Evolutionary conservation across 1,140 invertebrate species (phyloP), one percentile per base, ranked within the genome.

Genomic region (Heliconius himera): DNA sequence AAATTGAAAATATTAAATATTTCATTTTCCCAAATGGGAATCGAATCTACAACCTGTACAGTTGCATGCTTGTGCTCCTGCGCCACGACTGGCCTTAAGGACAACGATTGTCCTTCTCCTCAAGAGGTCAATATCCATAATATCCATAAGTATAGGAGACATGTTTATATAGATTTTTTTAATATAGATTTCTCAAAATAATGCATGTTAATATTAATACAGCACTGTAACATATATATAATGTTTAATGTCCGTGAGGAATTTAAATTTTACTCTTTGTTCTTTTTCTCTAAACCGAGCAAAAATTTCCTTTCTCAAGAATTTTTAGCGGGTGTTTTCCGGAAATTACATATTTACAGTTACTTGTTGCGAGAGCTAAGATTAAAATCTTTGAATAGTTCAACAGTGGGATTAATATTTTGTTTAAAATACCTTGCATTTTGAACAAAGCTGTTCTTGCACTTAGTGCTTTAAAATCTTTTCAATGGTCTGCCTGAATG

Each of bases 311-410:
- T 66, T 66, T 29, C 60, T 66, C 60, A 6, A 66, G 11, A 66
- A 18, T 66, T 66, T 66, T 66, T 66, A 18, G 60, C 60, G 4
- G 60, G 60, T 29, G 60, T 66, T 66, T 66, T 66, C 60, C 60
- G 60, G 60, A 66, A 66, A 66, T 66, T 66, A 66, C 60, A 66
- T 66, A 29, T 66, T 66, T 66, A 66, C 60, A 29, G 60, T 66
- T 66, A 66, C 60, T 66, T 66, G 60, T 66, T 66, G 60, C 60
- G 0, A 22, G 60, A 66, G 26, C 11, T n/a, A 6, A 66, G 26
- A 66, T 29, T 66, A 66, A 66, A 66, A 66, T 66, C 60, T 66
- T 66, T 66, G 29, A 66, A 66, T 66, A 66, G 60, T 66, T 66
- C 60, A 66, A 66, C 60, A 66, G 60, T 22, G 18, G 26, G 26